Evolutionary conservation across 2,888 invertebrate genomes (phyloP), one percentile per base, ranked within the genome.

Genomic region (Pyrrhia umbra): DNA sequence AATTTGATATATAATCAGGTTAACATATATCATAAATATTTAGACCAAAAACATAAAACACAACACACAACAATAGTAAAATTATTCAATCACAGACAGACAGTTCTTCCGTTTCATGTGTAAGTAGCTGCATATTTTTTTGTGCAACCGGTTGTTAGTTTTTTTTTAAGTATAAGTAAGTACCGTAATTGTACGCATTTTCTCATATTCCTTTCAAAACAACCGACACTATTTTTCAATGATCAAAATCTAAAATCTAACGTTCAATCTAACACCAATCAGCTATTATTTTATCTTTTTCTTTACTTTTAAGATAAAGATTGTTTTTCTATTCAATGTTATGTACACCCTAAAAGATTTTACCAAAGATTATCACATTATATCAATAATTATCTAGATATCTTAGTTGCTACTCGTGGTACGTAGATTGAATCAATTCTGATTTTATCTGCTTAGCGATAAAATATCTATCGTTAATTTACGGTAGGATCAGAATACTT

Each of bases 341-440:
- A 46, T 21, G 34, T 39, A 10, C 34, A 34, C 13, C n/a, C 15
- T 15, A 34, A 46, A 27, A 51, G 21, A 69, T 61, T 51, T 40
- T 37, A 25, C 1, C 2, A 2, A 1, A 46, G 69, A 61, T 69
- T 40, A 55, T 34, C 30, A 25, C 3, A 43, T 25, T 54, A 15
- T 50, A 46, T 56, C 18, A 10, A 13, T 49, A 34, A n/a, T 34
- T 34, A 74, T 59, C 46, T 68, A 8, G 30, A 55, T 50, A 58
- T 61, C 34, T 21, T 25, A 60, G 75, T 49, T 58, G 74, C 75
- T 76, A 75, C 77, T 67, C 8, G 75, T 25, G 54, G 59, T 76
- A 66, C 58, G 71, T 72, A 67, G 68, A 74, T 74, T 39, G 30
- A n/a, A 54, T 51, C 70, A 21, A 37, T 30, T 46, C 13, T 23